Base-by-base conservation (phyloP, 2,888 invertebrate genomes). In the Torymus auratus region DNA sequence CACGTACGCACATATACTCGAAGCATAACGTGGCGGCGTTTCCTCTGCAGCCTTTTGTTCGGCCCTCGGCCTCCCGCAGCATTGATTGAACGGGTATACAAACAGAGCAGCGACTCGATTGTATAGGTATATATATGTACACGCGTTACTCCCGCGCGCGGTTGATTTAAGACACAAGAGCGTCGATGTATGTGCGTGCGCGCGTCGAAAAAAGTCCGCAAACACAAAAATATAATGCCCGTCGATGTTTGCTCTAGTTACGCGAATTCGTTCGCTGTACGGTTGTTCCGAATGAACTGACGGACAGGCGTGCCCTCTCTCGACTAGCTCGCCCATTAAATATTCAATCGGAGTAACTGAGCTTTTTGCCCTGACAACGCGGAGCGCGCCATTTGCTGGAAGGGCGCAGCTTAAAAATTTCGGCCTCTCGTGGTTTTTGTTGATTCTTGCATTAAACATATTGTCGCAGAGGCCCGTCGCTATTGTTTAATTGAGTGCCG, bases 31-130 rank as follows among this genome's bases (percentile, higher is more conserved):
- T 28, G 28, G 7, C 28, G 3, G 28, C 7, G 28, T 28, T 28
- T 28, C 28, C 28, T 28, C 28, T 28, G 28, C 28, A 28, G 3
- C 28, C 28, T 28, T 28, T 28, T 7, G 76, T 28, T n/a, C 69
- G 67, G 70, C 83, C 75, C 83, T 83, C 83, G 78, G 80, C 77
- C 76, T 14, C n/a, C 72, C 41, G 11, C 11, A 62, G 71, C 82
- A 82, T 82, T 83, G 82, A 83, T 83, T 83, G 82, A 75, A 80
- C 61, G 28, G 28, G 79, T 72, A 77, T 71, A 68, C 61, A 77
- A 77, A 67, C 70, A 70, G 76, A 52, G 41, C 10, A 65, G 58
- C 67, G 64, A 76, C 55, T 70, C 68, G 67, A 67, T 71, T 67
- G 69, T 67, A 60, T 67, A 60, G 3, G 3, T 28, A 7, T 28